Evolutionary conservation across 2,888 invertebrate genomes (phyloP), one percentile per base, ranked within the genome.

Genomic region (Chromoteleia sp.): DNA sequence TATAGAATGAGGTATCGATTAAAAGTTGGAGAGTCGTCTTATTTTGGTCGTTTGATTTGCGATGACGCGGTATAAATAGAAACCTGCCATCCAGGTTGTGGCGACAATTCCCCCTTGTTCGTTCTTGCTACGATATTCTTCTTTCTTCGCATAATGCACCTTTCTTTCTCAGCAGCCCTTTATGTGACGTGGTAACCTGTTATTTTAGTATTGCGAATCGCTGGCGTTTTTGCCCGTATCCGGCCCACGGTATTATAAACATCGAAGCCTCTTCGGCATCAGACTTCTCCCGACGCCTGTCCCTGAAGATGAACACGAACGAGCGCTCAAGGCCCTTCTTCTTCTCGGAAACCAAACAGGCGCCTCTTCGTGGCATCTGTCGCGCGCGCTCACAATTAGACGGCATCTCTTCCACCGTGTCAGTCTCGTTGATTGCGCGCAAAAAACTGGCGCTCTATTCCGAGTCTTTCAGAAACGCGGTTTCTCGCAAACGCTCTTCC

Each of bases 191-290:
- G 85, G 83, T 86, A 90, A 90, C 90, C 90, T 90, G 90, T 90
- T 90, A 90, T 90, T 90, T 90, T 87, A 89, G 89, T 87, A 89
- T 89, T 86, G 88, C 89, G 88, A 88, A 89, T 88, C 87, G 86
- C 84, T 85, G 83, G 73, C 81, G 87, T 88, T 90, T 89, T 89
- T 89, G 85, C 86, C 82, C 29, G 82, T 84, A 82, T 82, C 79
- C 84, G 84, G 83, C 84, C 87, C 86, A 83, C 84, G 84, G 86
- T 85, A 87, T 88, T 88, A 88, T 88, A 88, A 89, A 88, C 86
- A 89, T 87, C 86, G 83, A 83, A 83, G 84, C 67, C 71, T 56
- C 70, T 67, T 68, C 52, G 54, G 58, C 74, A 54, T 52, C 61
- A 21, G 25, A 8, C 63, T 74, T 43, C 50, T 61, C 36, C 58